Base-by-base conservation (phyloP, 2,113 vertebrate species). In the Clarias gariepinus region DNA sequence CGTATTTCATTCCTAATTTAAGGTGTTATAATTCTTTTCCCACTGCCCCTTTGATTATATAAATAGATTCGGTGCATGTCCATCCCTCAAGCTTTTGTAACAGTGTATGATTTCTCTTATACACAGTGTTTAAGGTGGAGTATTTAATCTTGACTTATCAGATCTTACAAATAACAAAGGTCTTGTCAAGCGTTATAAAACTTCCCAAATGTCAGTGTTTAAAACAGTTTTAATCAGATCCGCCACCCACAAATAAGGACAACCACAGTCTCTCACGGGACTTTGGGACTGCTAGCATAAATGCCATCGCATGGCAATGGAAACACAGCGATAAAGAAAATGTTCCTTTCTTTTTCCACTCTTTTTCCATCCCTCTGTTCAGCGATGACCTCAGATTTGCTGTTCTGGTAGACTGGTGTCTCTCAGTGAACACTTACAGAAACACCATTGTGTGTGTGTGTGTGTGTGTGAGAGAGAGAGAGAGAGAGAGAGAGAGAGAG, bases 361-460 rank as follows among this genome's bases (percentile, higher is more conserved):
- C 19, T 83, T 53, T 85, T 21, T 83, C 33, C 80, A 53, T 86
- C 30, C 58, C 57, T 83, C 47, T 61, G 23, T 81, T 66, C 15
- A 41, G 16, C 9, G 58, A 76, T 89, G 89, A 89, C 84, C 76
- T 89, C 88, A 89, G 66, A 82, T 79, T 73, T 87, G 87, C 84
- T 87, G 66, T 83, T 87, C 78, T 83, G 86, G 71, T 47, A 61
- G 84, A 89, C 89, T 88, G 89, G 63, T 85, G 83, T 80, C 85
- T 85, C 66, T 88, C 73, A 83, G 85, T 89, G 53, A 83, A 79
- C 83, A 76, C 80, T 28, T 53, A 78, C 83, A 87, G 82, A 87
- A 30, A 78, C 71, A 1, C 84, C 53, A 47, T 86, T 88, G 83
- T 89, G 86, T 63, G 73, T 86, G 80, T 86, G 83, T 77, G 47